Evolutionary conservation across 2,888 invertebrate species (phyloP).

Genomic region (Andrena chrysosceles): DNA sequence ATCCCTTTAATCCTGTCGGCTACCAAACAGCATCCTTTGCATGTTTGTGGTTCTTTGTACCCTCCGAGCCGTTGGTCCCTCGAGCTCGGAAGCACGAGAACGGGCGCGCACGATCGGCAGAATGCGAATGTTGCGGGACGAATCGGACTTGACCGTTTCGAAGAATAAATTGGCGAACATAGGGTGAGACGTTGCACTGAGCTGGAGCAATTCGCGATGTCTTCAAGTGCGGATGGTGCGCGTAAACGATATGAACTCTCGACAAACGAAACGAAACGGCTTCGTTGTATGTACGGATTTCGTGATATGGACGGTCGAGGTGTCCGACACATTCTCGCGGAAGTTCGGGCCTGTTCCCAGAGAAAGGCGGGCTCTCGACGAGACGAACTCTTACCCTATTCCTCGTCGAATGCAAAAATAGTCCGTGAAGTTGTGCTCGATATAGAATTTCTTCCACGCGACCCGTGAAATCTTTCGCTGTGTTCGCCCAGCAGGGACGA

Average conservation of each 20-base stretch:
- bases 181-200: not conserved
- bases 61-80: slow-evolving; percentile 1
- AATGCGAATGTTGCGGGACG: not conserved
- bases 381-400: slow-evolving; percentile 46
- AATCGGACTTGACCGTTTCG: not conserved
- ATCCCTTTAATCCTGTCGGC: slow-evolving; percentile 8
- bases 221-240: not conserved
- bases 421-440: slow-evolving; percentile 35
- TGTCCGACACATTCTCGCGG: slow-evolving; percentile 1
- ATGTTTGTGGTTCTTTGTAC: slow-evolving; percentile 9
- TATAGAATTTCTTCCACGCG: slow-evolving; percentile 20
- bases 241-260: not conserved
- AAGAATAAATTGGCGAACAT: not conserved
- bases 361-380: slow-evolving; percentile 11
- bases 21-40: not conserved
- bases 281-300: slow-evolving; percentile 58
- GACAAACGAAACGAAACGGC: slow-evolving; percentile 13
- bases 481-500: not conserved
- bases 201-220: not conserved
- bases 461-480: not conserved
- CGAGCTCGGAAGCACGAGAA: slow-evolving; percentile 21
- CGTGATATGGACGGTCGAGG: slow-evolving; percentile 22
- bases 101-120: not conserved
- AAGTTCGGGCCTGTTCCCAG: not conserved
- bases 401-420: slow-evolving; percentile 64